Base-by-base conservation (phyloP, 2,797 vertebrate genomes). In the Neostethus bicornis region DNA sequence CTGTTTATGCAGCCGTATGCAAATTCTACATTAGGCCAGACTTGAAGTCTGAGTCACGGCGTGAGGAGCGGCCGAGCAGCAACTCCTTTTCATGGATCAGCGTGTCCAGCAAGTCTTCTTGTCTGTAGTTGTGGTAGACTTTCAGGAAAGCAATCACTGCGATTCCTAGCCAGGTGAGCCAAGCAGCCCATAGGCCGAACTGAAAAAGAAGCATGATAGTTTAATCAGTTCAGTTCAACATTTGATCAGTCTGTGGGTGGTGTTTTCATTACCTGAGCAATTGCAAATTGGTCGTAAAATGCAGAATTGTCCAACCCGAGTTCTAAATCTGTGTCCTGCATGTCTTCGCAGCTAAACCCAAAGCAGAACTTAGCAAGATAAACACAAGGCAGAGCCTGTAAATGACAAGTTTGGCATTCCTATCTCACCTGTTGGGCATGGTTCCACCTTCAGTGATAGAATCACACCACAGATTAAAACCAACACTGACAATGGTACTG, bases 401-500 rank as follows among this genome's bases (percentile, higher is more conserved):
- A 46, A 11, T 45, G 4, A 19, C 2, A n/a, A 14, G 23, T 29
- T 8, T 19, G 13, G 19, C n/a, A 43, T 20, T 10, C 12, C 25
- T 38, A 4, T 21, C 90, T 42, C 63, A 98, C 97, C 96, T 98
- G 92, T 91, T 93, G 31, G 92, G 90, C 90, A 93, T 86, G 16
- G 82, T 89, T 72, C 96, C 95, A 51, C 93, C 93, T 80, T 98
- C 96, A 0, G 96, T 98, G 87, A 99, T 67, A 58, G 95, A 88
- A 16, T 98, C 96, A 13, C 96, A 98, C 97, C 97, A 99, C 91
- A 97, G 91, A 87, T 95, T 95, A 87, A 98, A 99, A 42, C 97
- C 96, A 84, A 98, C 96, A 2, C 93, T 99, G 83, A 98, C 91
- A 7, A 98, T 95, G 68, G 96, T 98, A 90, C 97, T 95, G 78